Base-by-base conservation (phyloP, 2,888 invertebrate species). In the Thelaira solivaga region DNA sequence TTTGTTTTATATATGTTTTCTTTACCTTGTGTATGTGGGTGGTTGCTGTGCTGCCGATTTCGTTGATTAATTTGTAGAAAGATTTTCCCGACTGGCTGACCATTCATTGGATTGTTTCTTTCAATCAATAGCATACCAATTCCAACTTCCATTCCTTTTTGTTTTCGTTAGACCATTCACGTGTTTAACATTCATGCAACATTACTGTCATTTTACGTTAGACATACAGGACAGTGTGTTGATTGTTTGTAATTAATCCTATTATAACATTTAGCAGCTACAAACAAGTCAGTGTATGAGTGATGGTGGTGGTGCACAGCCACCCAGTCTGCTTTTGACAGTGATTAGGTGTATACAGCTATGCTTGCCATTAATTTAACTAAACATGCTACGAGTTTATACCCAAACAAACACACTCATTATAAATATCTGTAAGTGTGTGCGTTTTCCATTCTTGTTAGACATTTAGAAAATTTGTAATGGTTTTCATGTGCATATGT, bases 181-280 rank as follows among this genome's bases (percentile, higher is more conserved):
- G 29, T 73, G 53, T 65, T 78, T 78, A 78, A 71, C 78, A 78
- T 78, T 78, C 74, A 78, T 74, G 59, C 62, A 67, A 67, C 76
- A 65, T 74, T 69, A 45, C 62, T 55, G 75, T 72, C 62, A 51
- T 47, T 65, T 68, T 57, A 51, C 18, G 76, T 36, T 74, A 59
- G 36, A 62, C 82, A n/a, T n/a, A n/a, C n/a, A n/a, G 82, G 84
- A 86, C 84, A 87, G 85, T 83, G 83, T 84, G 85, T 85, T 87
- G 85, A 87, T 86, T 86, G 85, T 85, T 74, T 86, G 85, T 88
- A 88, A 88, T 88, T 88, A 88, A 88, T 88, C 88, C 88, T 88
- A 87, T 88, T 87, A 88, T 65, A 78, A 78, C 69, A 74, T 85
- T n/a, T 83, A 83, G 82, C 82, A 55, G n/a, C 7, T 18, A n/a